Conservation (phyloP, 2,888 invertebrate genomes). For the Acanthosepion lycidas region DNA sequence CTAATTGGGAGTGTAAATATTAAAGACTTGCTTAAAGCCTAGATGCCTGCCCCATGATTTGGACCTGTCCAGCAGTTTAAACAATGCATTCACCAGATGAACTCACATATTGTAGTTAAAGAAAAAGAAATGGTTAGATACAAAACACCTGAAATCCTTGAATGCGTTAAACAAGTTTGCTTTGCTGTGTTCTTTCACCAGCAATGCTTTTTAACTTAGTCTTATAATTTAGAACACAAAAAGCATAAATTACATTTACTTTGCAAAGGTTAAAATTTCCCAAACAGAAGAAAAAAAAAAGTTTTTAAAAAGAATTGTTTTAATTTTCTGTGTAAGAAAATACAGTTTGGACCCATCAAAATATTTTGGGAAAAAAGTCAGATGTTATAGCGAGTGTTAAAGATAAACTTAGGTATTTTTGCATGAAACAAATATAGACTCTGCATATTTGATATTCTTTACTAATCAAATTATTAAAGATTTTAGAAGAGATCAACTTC, state of each 20-base stretch:
- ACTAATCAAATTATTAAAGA: background rate
- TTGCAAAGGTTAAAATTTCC: conserved; percentile 33
- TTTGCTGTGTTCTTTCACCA: background rate
- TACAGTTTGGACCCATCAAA: conserved; percentile 33
- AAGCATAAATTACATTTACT: background rate
- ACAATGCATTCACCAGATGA: conserved; percentile 33
- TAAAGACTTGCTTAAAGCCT: background rate
- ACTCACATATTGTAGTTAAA: background rate
- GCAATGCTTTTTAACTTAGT: background rate
- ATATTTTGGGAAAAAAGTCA: background rate
- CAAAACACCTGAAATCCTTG: background rate
- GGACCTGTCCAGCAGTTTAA: background rate
- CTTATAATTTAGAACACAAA: background rate
- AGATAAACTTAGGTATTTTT: background rate
- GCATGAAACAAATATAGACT: background rate
- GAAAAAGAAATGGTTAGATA: background rate
- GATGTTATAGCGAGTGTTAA: background rate
- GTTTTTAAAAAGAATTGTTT: background rate
- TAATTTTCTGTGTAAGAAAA: conserved; percentile 22
- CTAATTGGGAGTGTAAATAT: background rate
- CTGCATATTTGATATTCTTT: background rate
- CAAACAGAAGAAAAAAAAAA: background rate
- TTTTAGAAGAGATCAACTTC: background rate
- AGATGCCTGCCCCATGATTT: background rate
- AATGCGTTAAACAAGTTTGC: background rate